These are phyloP conservation scores for Tetragonisca angustula DNA, from an alignment of 2,888 invertebrate genomes.

Conservation along the genomic window DNA sequence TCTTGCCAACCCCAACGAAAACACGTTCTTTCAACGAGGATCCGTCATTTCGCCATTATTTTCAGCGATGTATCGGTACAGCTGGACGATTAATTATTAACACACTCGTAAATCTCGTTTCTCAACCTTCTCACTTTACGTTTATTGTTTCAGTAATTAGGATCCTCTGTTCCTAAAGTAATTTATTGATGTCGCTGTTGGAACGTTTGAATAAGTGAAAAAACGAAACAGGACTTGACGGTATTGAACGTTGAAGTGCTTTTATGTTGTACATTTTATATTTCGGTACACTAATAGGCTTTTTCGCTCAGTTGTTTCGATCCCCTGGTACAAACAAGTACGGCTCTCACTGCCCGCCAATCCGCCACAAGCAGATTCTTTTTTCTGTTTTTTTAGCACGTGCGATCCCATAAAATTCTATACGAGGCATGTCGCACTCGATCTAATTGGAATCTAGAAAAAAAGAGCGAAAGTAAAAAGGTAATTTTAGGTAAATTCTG, in stretches of 20 bases:
- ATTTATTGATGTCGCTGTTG: background rate
- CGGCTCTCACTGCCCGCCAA: conserved; percentile 47
- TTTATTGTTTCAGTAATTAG: conserved; percentile 8
- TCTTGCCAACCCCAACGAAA: conserved; percentile 41
- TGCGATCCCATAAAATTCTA: conserved; percentile 50
- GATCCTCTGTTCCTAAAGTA: background rate
- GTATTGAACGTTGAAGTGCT: background rate
- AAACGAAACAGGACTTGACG: background rate
- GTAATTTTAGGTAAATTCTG: background rate
- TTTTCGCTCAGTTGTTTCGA: conserved; percentile 29
- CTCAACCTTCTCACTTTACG: background rate
- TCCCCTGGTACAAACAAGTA: conserved; percentile 32
- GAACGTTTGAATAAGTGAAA: background rate
- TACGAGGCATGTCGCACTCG: conserved; percentile 1
- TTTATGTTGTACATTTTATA: conserved; percentile 30
- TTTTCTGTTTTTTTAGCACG: conserved; percentile 51
- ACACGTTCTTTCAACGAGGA: conserved; percentile 43
- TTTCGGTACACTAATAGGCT: conserved; percentile 42
- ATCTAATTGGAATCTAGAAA: conserved; percentile 57
- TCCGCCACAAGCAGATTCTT: conserved; percentile 64
- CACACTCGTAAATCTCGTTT: background rate
- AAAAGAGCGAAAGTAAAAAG: background rate
- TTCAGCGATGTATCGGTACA: background rate
- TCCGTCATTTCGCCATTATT: conserved; percentile 39
- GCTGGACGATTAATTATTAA: conserved; percentile 30